phyloP scores from a whole-genome alignment of 2,888 invertebrate species.

The Macaria liturata region DNA sequence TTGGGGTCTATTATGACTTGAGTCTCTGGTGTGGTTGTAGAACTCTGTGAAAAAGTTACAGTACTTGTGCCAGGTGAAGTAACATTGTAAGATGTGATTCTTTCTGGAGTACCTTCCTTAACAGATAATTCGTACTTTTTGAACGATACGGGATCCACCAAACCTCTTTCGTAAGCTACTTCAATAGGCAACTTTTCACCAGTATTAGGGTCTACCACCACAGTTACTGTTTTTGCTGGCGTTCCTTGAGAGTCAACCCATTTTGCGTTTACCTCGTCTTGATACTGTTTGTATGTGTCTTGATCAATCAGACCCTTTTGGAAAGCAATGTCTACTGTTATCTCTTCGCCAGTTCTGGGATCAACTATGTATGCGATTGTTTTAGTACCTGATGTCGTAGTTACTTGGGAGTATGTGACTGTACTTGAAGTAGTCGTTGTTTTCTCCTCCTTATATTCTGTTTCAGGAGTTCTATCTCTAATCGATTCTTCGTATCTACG shows the following conservation, averaged over 20 bases:
- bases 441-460: conserved; percentile 43
- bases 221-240: conserved; percentile 36
- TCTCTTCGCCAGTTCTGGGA: conserved; percentile 89
- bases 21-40: conserved; percentile 43
- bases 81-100: conserved; percentile 30
- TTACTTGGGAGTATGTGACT: conserved; percentile 48
- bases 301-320: conserved; percentile 83
- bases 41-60: conserved; percentile 40
- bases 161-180: conserved; percentile 83
- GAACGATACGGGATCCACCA: conserved; percentile 72
- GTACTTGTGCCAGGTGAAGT: conserved; percentile 38
- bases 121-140: conserved; percentile 74
- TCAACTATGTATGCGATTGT: conserved; percentile 81
- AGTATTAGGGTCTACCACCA: conserved; percentile 87
- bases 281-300: conserved; percentile 37
- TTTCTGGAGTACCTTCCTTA: conserved; percentile 51
- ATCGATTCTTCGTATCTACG: conserved; percentile 78
- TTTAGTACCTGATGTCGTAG: conserved; percentile 31
- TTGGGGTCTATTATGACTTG: conserved; percentile 84
- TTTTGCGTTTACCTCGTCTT: conserved; percentile 25
- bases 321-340: conserved; percentile 90
- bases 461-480: conserved; percentile 61
- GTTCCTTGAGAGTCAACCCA: conserved; percentile 24
- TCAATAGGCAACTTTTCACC: conserved; percentile 88
- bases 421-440: conserved; percentile 41